Conservation (phyloP, 2,888 invertebrate genomes). For the Tipula helvola region DNA sequence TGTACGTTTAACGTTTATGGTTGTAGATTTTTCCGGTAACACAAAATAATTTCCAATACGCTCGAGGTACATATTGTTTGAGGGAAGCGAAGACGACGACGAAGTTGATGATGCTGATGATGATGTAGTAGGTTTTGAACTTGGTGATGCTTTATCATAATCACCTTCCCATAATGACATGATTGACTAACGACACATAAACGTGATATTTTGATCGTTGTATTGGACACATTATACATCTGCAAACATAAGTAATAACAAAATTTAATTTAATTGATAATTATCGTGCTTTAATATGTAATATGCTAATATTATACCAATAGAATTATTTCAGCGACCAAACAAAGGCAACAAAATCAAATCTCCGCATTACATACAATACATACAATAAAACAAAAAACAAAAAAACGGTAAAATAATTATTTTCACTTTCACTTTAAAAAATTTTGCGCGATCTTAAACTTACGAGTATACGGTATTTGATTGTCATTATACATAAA, state of each 20-base stretch:
- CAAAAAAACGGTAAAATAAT: background rate
- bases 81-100: background rate
- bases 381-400: background rate
- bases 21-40: background rate
- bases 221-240: background rate
- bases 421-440: background rate
- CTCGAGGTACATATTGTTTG: background rate
- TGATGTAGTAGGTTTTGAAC: background rate
- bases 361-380: background rate
- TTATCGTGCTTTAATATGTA: background rate
- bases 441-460: background rate
- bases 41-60: background rate
- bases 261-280: background rate
- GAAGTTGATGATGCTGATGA: background rate
- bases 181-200: background rate
- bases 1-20: background rate
- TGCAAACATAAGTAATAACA: background rate
- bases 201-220: background rate
- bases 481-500: background rate
- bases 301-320: background rate
- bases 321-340: background rate
- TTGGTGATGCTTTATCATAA: background rate
- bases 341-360: background rate
- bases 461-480: background rate
- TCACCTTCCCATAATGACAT: background rate